Evolutionary conservation across 2,888 invertebrate species (phyloP), one percentile per base, ranked within the genome.

Genomic region (Microctonus hyperodae): DNA sequence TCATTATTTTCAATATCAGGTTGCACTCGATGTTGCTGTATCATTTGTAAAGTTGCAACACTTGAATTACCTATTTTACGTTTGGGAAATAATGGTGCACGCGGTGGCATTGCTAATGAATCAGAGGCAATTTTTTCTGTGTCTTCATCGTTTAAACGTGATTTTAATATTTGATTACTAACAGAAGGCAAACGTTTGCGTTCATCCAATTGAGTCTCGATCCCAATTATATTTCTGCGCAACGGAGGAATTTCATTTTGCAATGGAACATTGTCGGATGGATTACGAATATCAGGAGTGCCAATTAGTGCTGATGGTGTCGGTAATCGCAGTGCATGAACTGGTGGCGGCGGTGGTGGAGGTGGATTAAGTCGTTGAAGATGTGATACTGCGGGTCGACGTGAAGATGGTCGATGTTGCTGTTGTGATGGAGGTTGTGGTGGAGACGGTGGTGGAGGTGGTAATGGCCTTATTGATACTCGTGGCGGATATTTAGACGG

Each of bases 11-110:
- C 69, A 13, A 48, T 58, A 4, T 68, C 67, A 71, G 73, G 10
- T 76, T 78, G 16, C 13, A 78, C 79, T 0, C 78, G 79, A 6
- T 79, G 83, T 59, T 85, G 84, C 76, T 91, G 90, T 55, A 91
- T 86, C 91, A 91, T 91, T 82, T 91, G 91, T 35, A 91, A 78
- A 0, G 91, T 90, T 11, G 90, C 88, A 0, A 91, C 88, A 48
- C 82, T 83, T 40, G 80, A 62, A 20, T 60, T 78, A 1, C 82
- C 74, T 9, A 79, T 83, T 71, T 85, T 79, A 62, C 85, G 81
- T 61, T 86, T 86, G 0, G 85, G 80, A 28, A 77, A 83, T 20
- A 86, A 75, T 0, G 80, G 76, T 1, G 86, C 83, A 16, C 85
- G 81, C 13, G 86, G 86, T 3, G 87, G 87, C 10, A 79, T 60